Base-by-base conservation (phyloP, 2,113 vertebrate species). In the Ascaphus truei region DNA sequence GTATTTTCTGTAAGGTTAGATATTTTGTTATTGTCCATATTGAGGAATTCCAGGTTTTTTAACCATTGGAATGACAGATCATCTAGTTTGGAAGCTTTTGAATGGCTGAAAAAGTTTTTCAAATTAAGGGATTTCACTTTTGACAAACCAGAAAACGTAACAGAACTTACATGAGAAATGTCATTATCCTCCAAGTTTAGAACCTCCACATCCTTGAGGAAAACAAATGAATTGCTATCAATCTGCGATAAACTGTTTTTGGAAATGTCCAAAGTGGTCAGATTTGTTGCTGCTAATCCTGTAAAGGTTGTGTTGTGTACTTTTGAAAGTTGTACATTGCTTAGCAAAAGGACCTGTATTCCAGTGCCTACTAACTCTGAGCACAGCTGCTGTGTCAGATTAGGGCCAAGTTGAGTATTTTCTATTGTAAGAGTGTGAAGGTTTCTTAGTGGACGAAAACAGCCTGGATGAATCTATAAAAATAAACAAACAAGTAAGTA, bases 51-150 rank as follows among this genome's bases (percentile, higher is more conserved):
- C 48, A 99, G 78, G 8, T 50, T 16, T 30, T 69, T 68, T 27
- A 99, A 74, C 68, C 87, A 86, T n/a, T 76, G 81, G 64, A 99
- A 98, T 39, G 94, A 82, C 73, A 89, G 92, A 75, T 95, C 87
- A 4, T 94, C 89, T 6, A 97, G 63, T 71, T 73, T 84, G 30
- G 76, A 53, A 33, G 41, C 5, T 10, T 77, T 53, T 1, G 68
- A 31, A 67, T 9, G 15, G 13, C 25, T 77, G 52, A 94, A 71
- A 2, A 92, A 88, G 26, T 50, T 85, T 12, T 77, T 86, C 72
- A 99, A 20, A 71, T 90, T 89, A 60, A 99, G 82, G 41, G 75
- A 34, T 58, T 73, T 93, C 43, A 99, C 74, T 31, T 55, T 90
- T 51, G 64, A 76, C 48, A 99, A 88, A 36, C 96, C 95, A 37